phyloP scores from a whole-genome alignment of 2,797 vertebrate genomes.

The Sebastes cheni region DNA sequence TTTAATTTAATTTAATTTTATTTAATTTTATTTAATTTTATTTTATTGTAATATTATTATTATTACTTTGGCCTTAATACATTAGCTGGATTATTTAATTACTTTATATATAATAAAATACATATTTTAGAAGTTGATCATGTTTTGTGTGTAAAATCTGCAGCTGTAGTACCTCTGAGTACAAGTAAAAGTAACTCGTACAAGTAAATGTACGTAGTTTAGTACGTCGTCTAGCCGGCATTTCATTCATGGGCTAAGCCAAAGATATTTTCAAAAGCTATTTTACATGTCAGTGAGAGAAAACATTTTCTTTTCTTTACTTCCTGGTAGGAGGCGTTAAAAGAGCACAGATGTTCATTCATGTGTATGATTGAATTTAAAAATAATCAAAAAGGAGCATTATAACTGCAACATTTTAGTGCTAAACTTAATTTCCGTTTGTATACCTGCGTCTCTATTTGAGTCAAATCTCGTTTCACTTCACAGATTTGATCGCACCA shows the following conservation, averaged over 20 bases:
- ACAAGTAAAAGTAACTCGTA: not conserved
- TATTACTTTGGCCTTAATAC: not conserved
- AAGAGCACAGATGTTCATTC: not conserved
- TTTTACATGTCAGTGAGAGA: not conserved
- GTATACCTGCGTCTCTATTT: not conserved
- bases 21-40: too few species aligned
- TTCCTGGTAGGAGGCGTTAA: not conserved
- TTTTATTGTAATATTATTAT: not conserved
- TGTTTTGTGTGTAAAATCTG: not conserved
- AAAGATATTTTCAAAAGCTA: not conserved
- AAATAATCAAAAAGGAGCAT: too few species aligned
- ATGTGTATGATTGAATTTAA: not conserved
- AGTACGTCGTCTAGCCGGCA: not conserved
- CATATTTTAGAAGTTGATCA: not conserved
- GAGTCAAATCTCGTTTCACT: conserved; percentile 19
- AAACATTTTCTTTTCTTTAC: not conserved
- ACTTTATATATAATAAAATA: not conserved
- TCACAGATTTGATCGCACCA: conserved; percentile 11
- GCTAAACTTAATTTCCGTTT: not conserved
- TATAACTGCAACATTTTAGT: not conserved
- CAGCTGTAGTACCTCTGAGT: not conserved
- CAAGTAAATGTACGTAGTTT: not conserved
- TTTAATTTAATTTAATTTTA: too few species aligned
- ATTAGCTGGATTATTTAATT: not conserved
- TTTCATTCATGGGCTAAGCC: not conserved